A percentile compares a stretch with the other conserved stretches of the same genome.
Evolutionary conservation across 2,888 invertebrate genomes (phyloP).

Genomic region (Sepioteuthis lessoniana): DNA sequence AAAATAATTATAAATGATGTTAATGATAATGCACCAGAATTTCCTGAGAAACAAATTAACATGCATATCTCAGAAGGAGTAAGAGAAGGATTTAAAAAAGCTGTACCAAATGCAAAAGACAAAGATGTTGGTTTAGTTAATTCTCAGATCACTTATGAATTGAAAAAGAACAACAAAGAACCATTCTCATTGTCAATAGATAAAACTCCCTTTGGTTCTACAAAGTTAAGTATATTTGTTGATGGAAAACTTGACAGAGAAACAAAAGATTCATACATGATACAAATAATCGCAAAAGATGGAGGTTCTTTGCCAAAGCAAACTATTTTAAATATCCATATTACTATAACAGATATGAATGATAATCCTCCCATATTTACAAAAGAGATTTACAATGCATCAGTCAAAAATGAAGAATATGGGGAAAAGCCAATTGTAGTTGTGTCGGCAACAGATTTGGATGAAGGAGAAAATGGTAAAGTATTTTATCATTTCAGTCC

Average conservation of each 20-base stretch:
- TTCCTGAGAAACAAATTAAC: not conserved
- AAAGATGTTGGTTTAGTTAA: not conserved
- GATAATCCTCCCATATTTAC: conserved; percentile 38
- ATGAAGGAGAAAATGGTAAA: conserved; percentile 34
- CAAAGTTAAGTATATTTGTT: not conserved
- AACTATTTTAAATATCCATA: not conserved
- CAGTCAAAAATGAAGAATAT: not conserved
- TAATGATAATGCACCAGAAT: conserved; percentile 1
- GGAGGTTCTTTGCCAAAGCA: not conserved
- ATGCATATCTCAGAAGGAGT: conserved; percentile 34
- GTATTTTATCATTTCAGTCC: conserved; percentile 25
- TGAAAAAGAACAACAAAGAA: not conserved
- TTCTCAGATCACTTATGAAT: conserved; percentile 34
- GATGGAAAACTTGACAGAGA: conserved; percentile 44
- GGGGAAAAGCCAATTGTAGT: not conserved
- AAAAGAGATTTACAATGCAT: not conserved
- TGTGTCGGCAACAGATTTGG: not conserved
- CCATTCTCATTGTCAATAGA: conserved; percentile 38
- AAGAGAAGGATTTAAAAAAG: not conserved
- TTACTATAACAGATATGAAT: conserved; percentile 38
- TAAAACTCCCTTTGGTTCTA: not conserved
- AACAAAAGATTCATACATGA: not conserved
- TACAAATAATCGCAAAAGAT: conserved; percentile 38
- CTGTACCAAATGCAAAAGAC: conserved; percentile 24
- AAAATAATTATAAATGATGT: conserved; percentile 24